phyloP scores from a whole-genome alignment of 2,113 vertebrate genomes.

The Rhizomys pruinosus region DNA sequence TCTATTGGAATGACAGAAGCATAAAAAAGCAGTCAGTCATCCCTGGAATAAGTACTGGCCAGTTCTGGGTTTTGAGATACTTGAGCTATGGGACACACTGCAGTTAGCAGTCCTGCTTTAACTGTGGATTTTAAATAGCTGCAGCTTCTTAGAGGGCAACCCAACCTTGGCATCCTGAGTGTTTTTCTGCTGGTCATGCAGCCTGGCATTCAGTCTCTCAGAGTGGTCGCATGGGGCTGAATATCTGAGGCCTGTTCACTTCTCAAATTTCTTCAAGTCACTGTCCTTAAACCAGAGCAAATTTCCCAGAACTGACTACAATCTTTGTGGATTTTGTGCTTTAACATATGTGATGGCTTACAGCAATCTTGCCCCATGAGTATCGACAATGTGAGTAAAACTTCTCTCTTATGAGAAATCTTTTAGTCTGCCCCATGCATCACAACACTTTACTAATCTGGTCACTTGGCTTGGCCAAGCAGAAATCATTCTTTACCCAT shows the following conservation, averaged over 20 bases:
- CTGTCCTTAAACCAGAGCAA: not conserved
- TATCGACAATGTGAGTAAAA: not conserved
- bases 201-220: not conserved
- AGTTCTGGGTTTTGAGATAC: not conserved
- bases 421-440: not conserved
- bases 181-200: not conserved
- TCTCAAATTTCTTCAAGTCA: not conserved
- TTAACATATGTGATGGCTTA: not conserved
- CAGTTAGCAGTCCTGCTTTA: not conserved
- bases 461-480: not conserved
- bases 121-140: not conserved
- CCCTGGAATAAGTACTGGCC: not conserved
- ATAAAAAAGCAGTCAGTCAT: not conserved
- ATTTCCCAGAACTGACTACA: not conserved
- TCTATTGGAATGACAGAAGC: conserved; percentile 23
- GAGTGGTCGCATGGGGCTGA: not conserved
- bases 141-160: not conserved
- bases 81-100: not conserved
- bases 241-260: not conserved
- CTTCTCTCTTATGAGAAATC: not conserved
- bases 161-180: not conserved
- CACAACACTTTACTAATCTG: conserved; percentile 4
- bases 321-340: not conserved
- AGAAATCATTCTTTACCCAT: not conserved
- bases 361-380: not conserved